Conservation (phyloP, 2,888 invertebrate genomes). For the Ochropleura leucogaster region DNA sequence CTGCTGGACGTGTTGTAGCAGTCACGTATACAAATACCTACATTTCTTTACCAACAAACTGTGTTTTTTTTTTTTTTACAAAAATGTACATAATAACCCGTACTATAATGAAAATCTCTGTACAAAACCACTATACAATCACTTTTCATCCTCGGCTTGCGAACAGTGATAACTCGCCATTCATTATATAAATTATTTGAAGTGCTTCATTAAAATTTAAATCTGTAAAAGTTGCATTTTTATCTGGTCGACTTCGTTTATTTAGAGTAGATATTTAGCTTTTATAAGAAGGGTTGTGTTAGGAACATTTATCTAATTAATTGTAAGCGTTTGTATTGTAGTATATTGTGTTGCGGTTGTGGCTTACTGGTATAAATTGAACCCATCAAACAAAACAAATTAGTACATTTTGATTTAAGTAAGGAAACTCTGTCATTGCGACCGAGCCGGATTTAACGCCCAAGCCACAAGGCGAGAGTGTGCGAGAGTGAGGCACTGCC, state of each 20-base stretch:
- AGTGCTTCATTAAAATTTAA: conserved; percentile 40
- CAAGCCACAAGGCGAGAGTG: too few relatives aligned
- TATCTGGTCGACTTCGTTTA: background rate
- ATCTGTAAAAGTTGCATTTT: conserved; percentile 31
- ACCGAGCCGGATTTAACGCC: too few relatives aligned
- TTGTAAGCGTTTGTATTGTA: too few relatives aligned
- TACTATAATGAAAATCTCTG: background rate
- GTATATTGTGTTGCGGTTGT: too few relatives aligned
- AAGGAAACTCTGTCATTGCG: too few relatives aligned
- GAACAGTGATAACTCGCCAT: conserved; percentile 8
- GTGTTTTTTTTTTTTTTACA: background rate
- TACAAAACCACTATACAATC: background rate
- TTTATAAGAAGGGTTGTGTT: background rate
- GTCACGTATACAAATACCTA: background rate
- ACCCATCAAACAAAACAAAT: background rate
- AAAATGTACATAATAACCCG: background rate
- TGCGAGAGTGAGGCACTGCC: too few relatives aligned
- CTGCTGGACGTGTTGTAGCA: background rate
- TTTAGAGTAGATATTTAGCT: background rate
- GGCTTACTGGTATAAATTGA: background rate
- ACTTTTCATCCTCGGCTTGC: background rate
- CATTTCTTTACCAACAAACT: background rate
- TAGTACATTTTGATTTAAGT: too few relatives aligned
- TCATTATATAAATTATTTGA: conserved; percentile 39
- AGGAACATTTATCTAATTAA: too few relatives aligned